Percentiles rank a stretch among this genome's conserved stretches.
phyloP scores from a whole-genome alignment of 2,888 invertebrate genomes.

The Adelognathus sp. region DNA sequence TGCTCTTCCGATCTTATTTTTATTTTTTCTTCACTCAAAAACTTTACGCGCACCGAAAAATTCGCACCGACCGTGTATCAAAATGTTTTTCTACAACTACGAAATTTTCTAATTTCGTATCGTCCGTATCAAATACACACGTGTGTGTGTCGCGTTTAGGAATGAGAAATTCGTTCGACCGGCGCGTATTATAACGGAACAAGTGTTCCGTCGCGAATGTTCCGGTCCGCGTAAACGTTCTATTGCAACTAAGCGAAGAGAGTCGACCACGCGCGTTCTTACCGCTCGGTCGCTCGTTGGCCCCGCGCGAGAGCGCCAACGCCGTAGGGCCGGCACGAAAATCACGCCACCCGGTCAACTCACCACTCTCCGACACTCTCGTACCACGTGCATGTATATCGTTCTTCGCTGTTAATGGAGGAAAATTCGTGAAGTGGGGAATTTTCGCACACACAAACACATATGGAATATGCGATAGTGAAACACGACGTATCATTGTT shows the following conservation, averaged over 20 bases:
- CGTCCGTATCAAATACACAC: not conserved
- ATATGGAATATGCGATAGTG: not conserved
- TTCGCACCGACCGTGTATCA: no score
- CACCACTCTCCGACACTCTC: conserved; percentile 32
- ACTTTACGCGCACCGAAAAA: no score
- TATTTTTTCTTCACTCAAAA: no score
- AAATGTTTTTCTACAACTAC: no score
- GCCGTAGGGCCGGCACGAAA: conserved; percentile 42
- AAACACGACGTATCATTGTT: not conserved
- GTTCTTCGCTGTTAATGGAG: conserved; percentile 11
- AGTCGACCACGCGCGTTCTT: conserved; percentile 44
- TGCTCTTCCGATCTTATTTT: no score
- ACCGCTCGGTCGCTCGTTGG: conserved; percentile 4
- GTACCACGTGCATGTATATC: conserved; percentile 27
- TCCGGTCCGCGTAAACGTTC: conserved; percentile 21
- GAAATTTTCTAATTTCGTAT: no score
- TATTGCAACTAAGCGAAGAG: conserved; percentile 29
- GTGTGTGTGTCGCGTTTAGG: not conserved
- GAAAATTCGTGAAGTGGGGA: not conserved
- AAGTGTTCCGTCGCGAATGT: not conserved
- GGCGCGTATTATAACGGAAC: not conserved
- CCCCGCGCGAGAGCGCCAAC: no score
- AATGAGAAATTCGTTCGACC: no score
- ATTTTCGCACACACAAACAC: not conserved
- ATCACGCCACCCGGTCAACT: conserved; percentile 62